Conservation (phyloP, 2,113 vertebrate genomes). For the Poecilia latipinna region DNA sequence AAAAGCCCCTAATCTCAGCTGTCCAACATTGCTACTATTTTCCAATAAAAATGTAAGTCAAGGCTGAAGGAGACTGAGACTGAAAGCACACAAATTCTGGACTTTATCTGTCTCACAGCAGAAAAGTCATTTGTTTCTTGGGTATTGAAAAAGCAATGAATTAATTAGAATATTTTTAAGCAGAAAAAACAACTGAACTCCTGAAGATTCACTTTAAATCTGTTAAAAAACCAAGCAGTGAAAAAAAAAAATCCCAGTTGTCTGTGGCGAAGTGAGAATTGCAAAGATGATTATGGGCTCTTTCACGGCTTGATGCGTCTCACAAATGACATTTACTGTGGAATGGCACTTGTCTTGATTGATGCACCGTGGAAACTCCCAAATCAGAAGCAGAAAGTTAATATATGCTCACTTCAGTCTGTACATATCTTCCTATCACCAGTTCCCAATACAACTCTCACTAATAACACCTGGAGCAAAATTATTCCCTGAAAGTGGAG, state of each 20-base stretch:
- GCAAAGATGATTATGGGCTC: constrained; percentile 31
- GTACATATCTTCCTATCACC: neutral
- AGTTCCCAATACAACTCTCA: neutral
- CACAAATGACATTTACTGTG: constrained; percentile 13
- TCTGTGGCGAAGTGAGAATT: constrained; percentile 1
- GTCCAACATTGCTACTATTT: neutral
- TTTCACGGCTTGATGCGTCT: constrained; percentile 33
- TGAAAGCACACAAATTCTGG: neutral
- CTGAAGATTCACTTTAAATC: neutral
- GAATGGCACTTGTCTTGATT: constrained; percentile 13
- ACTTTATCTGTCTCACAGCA: neutral
- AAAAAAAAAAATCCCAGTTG: neutral
- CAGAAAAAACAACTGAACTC: neutral
- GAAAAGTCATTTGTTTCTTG: neutral
- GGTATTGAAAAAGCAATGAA: neutral
- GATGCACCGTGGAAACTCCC: neutral
- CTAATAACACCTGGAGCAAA: neutral
- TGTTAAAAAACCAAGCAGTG: neutral
- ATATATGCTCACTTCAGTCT: neutral
- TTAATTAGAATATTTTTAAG: neutral
- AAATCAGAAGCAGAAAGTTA: neutral
- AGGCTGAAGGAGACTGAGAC: neutral
- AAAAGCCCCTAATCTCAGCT: neutral
- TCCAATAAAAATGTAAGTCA: neutral
- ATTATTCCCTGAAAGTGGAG: neutral